Conservation (phyloP, 2,888 invertebrate species). For the Dione juno region DNA sequence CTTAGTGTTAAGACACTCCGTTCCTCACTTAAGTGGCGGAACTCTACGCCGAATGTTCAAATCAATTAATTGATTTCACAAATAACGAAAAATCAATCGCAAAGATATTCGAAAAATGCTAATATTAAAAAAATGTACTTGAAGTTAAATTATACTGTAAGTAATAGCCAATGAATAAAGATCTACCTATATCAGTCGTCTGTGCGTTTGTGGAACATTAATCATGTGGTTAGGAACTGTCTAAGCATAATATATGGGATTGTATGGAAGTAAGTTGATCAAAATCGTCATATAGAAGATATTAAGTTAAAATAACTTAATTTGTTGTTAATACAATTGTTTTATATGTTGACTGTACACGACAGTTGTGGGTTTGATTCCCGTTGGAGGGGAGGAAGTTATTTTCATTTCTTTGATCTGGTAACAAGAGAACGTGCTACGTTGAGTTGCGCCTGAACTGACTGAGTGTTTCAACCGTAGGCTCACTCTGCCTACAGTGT, state of each 20-base stretch:
- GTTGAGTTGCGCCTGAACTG: too few relatives aligned
- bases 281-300: not conserved
- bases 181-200: slow-evolving; percentile 15
- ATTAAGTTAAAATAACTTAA: too few relatives aligned
- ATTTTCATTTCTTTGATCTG: not conserved
- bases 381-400: too few relatives aligned
- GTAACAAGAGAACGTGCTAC: not conserved
- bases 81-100: too few relatives aligned
- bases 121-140: not conserved
- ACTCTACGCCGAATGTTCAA: too few relatives aligned
- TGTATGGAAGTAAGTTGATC: not conserved
- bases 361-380: not conserved
- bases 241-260: not conserved
- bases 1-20: too few relatives aligned
- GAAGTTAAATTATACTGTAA: slow-evolving; percentile 6
- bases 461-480: too few relatives aligned
- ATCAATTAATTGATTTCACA: too few relatives aligned
- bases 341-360: not conserved
- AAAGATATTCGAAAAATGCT: not conserved
- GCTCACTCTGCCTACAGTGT: too few relatives aligned
- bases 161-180: slow-evolving; percentile 6
- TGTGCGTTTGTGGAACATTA: not conserved
- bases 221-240: not conserved
- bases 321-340: too few relatives aligned
- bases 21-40: too few relatives aligned